Conservation (phyloP, 2,113 vertebrate species). For the Sphaerodactylus townsendi region DNA sequence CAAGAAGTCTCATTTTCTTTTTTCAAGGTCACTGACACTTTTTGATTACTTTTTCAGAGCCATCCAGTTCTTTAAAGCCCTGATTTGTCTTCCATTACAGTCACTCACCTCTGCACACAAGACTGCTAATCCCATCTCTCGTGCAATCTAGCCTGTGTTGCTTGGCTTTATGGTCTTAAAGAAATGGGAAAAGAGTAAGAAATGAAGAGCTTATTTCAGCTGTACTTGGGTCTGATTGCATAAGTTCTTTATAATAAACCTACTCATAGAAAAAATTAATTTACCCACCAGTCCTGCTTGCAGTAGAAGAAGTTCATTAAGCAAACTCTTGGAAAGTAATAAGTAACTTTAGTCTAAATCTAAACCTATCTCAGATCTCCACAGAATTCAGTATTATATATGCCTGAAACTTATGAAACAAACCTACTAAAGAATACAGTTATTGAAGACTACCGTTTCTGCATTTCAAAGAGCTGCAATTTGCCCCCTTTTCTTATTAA, state of each 20-base stretch:
- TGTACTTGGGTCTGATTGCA: neutral
- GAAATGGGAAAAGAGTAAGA: neutral
- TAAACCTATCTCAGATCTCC: neutral
- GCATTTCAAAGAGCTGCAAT: neutral
- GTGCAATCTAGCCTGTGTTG: constrained; percentile 1
- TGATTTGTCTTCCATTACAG: neutral
- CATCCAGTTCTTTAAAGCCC: neutral
- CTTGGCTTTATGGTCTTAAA: neutral
- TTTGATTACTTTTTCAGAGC: neutral
- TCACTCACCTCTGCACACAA: neutral
- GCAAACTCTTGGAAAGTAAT: neutral
- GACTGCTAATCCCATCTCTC: constrained; percentile 3
- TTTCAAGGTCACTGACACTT: neutral
- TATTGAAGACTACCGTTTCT: neutral
- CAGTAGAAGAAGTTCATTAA: neutral
- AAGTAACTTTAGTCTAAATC: fast-evolving
- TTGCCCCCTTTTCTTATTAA: too few relatives aligned
- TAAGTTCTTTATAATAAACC: neutral
- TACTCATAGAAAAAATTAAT: neutral
- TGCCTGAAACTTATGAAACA: neutral
- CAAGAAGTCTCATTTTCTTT: neutral
- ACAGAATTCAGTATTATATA: neutral
- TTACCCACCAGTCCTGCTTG: neutral
- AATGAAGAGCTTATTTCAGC: neutral
- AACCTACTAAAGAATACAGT: neutral